These are phyloP conservation scores for Romanomermis culicivorax DNA, from an alignment of 2,888 invertebrate species.

Conservation along the genomic window DNA sequence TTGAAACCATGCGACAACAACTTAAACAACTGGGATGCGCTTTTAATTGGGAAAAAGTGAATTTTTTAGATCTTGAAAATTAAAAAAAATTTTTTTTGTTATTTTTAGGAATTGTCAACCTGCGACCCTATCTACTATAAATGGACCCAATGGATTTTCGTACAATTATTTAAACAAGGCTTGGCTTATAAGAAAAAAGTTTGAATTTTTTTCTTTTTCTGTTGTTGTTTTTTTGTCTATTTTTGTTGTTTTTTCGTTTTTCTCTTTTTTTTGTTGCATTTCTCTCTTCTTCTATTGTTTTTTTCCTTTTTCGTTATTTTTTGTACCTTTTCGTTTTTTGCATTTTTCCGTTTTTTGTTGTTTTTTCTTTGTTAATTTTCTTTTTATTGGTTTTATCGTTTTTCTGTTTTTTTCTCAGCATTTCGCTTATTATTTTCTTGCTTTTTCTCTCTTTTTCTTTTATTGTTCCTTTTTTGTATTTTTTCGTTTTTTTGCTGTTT, in stretches of 20 bases:
- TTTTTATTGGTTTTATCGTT: too few relatives aligned
- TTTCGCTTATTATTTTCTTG: slow-evolving; percentile 7
- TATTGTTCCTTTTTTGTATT: too few relatives aligned
- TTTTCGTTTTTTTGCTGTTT: too few relatives aligned
- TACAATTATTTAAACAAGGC: slow-evolving; percentile 59
- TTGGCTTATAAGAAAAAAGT: slow-evolving; percentile 66
- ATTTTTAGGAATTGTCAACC: slow-evolving; percentile 50
- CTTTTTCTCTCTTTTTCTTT: slow-evolving; percentile 5
- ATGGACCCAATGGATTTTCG: slow-evolving; percentile 87
- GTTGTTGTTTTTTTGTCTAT: not conserved
- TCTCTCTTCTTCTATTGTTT: slow-evolving; percentile 9
- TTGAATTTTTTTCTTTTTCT: slow-evolving; percentile 12
- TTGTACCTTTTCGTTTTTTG: too few relatives aligned
- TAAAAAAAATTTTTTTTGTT: too few relatives aligned
- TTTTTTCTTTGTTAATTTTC: too few relatives aligned
- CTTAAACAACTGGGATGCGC: slow-evolving; percentile 50
- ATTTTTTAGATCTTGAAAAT: too few relatives aligned
- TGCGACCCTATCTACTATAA: slow-evolving; percentile 63
- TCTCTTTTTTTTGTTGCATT: slow-evolving; percentile 12
- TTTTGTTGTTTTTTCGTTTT: not conserved
- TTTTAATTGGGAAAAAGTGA: slow-evolving; percentile 67
- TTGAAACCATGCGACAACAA: slow-evolving; percentile 58
- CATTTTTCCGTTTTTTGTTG: too few relatives aligned
- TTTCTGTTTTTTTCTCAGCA: slow-evolving; percentile 13
- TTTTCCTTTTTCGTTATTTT: slow-evolving; percentile 1